Percentiles rank a stretch among this genome's conserved stretches.
These are phyloP conservation scores for Elymnias hypermnestra DNA, from an alignment of 1,140 invertebrate species.

Conservation along the genomic window DNA sequence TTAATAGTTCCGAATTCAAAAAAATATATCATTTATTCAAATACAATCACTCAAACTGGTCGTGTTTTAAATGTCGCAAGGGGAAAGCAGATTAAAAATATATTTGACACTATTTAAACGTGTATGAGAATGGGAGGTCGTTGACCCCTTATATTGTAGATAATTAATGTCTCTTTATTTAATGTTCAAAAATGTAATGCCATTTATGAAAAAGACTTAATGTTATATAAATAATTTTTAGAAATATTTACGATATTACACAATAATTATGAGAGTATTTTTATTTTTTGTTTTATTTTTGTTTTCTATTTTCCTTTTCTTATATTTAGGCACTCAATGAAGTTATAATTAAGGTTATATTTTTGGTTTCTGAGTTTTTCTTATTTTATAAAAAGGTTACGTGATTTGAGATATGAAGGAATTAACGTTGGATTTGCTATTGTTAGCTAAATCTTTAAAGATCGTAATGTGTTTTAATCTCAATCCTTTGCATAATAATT, in stretches of 20 bases:
- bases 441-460: no score
- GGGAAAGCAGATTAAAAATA: slow-evolving; percentile 1
- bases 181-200: slow-evolving; percentile 71
- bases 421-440: background rate
- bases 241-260: slow-evolving; percentile 46
- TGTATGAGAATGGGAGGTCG: background rate
- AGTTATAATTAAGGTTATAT: background rate
- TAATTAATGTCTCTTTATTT: slow-evolving; percentile 42
- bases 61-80: no score
- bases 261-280: slow-evolving; percentile 44
- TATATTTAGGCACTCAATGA: background rate
- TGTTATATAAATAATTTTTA: slow-evolving; percentile 50
- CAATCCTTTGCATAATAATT: no score
- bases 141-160: slow-evolving; percentile 30
- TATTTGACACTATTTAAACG: slow-evolving; percentile 13
- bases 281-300: slow-evolving; percentile 26
- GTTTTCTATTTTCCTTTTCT: slow-evolving; percentile 5
- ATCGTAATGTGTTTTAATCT: no score
- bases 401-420: background rate
- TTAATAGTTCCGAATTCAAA: no score
- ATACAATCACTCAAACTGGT: no score
- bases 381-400: background rate
- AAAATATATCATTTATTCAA: no score
- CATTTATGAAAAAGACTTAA: slow-evolving; percentile 68
- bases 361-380: background rate